Evolutionary conservation across 2,888 invertebrate genomes (phyloP), one percentile per base, ranked within the genome.

Genomic region (Brachynemurus nebulosus): DNA sequence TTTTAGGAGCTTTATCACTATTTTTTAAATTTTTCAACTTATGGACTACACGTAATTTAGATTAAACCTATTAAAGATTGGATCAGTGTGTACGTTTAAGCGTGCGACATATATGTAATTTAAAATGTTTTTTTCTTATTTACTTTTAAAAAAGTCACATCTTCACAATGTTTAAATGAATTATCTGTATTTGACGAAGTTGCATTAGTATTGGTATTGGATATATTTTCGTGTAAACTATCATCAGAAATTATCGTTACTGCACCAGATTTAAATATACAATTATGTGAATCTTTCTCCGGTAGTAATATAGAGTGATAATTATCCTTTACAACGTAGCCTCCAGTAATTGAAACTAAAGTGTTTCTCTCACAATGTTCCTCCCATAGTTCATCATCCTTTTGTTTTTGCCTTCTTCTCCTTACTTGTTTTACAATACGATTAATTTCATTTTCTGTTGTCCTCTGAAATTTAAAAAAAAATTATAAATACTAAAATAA

Each of bases 371-470:
- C 36, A 39, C 46, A 40, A 40, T 21, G 19, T 12, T 33, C 19
- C 9, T 67, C 61, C 69, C 68, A 70, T 42, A 69, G 63, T 48
- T 54, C 62, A 40, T 66, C 60, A 46, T 70, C 70, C 38, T 62
- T 63, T 19, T 62, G 58, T 47, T 64, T 67, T 8, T 60, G 51
- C 1, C 67, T 62, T 46, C 68, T 63, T 7, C 70, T 55, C 4
- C 66, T 58, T 1, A 57, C 59, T 2, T 54, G 51, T 44, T 61
- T 63, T 65, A 69, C 67, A 2, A 66, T 59, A 9, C 61, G 55
- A 36, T 64, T 63, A 35, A 71, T 50, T 45, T 66, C 67, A 7
- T 47, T 58, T 41, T 59, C 57, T 50, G 66, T 63, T 4, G 69
- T 60, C 46, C 59, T 66, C 69, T 70, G 53, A 27, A 56, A 57